phyloP scores from a whole-genome alignment of 2,888 invertebrate species.

The Chrysopilus asiliformis region DNA sequence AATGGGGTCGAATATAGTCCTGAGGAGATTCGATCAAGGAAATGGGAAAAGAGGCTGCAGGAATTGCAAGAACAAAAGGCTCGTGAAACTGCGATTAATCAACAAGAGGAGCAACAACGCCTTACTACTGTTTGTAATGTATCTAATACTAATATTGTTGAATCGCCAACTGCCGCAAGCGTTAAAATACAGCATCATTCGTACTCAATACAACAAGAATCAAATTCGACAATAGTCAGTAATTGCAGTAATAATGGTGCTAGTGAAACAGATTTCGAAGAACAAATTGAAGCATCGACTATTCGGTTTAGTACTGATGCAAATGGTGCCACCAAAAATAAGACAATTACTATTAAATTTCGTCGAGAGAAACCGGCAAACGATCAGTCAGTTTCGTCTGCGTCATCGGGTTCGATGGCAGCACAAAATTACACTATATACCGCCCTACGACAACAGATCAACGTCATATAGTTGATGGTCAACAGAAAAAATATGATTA shows the following conservation, averaged over 20 bases:
- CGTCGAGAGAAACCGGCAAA: constrained; percentile 18
- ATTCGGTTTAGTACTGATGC: constrained; percentile 30
- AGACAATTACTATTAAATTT: constrained; percentile 35
- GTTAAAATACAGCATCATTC: neutral
- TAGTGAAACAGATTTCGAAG: constrained; percentile 21
- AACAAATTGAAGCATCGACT: constrained; percentile 30
- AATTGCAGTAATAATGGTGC: constrained; percentile 6
- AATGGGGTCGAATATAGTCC: constrained; percentile 31
- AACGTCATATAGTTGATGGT: no score
- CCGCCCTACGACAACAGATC: no score
- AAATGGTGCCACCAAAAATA: constrained; percentile 27
- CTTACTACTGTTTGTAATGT: no score
- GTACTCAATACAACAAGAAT: neutral
- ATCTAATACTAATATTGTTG: no score
- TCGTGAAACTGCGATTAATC: constrained; percentile 11
- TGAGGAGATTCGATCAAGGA: constrained; percentile 29
- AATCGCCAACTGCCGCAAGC: neutral
- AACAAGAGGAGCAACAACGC: constrained; percentile 15
- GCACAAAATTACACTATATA: no score
- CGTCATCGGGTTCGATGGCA: no score
- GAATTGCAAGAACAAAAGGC: constrained; percentile 9
- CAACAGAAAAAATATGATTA: no score
- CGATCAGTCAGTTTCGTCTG: no score
- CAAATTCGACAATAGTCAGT: neutral
- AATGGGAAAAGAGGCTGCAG: constrained; percentile 18